Base-by-base conservation (phyloP, 1,140 invertebrate genomes). In the Lucilia cuprina region DNA sequence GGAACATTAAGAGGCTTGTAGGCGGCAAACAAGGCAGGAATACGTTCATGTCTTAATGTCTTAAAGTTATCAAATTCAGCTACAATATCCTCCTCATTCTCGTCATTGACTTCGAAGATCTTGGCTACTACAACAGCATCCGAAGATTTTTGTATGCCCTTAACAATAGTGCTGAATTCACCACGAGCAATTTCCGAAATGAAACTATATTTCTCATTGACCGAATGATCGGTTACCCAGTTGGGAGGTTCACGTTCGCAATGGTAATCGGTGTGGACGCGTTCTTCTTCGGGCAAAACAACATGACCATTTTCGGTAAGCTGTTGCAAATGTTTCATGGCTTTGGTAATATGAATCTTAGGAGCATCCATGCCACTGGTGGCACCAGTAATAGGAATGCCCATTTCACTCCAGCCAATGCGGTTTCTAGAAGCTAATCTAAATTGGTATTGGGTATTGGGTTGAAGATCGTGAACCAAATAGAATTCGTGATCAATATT, bases 401-500 rank as follows among this genome's bases (percentile, higher is more conserved):
- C 95, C 85, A 94, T 94, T 82, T 96, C 95, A 88, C 96, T 96
- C 96, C 96, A 97, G n/a, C 98, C 98, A 88, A 99, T 97, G 50
- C 94, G 94, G 91, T 99, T 99, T 82, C 94, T 93, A 0, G 97
- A 97, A 3, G 96, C 94, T 10, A 99, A 92, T 82, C 98, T 93
- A 92, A 99, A 99, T 83, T 97, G 94, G 91, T 99, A 99, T 83
- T 94, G 94, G 1, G 94, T 96, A 82, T 95, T 94, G 0, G 96
- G 94, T 85, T 94, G 91, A 3, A 99, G 93, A 85, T 96, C 94
- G 86, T 94, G 93, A 0, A 99, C 93, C 0, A 99, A 91, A 87
- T 95, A 98, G 91, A 98, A 98, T 90, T 99, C 98, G 87, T 99
- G 97, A 88, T 97, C 96, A 75, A 99, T 98, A 86, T 98, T 97